These are phyloP conservation scores for Himalopsyche kuldschensis DNA, from an alignment of 2,888 invertebrate species.

Conservation along the genomic window DNA sequence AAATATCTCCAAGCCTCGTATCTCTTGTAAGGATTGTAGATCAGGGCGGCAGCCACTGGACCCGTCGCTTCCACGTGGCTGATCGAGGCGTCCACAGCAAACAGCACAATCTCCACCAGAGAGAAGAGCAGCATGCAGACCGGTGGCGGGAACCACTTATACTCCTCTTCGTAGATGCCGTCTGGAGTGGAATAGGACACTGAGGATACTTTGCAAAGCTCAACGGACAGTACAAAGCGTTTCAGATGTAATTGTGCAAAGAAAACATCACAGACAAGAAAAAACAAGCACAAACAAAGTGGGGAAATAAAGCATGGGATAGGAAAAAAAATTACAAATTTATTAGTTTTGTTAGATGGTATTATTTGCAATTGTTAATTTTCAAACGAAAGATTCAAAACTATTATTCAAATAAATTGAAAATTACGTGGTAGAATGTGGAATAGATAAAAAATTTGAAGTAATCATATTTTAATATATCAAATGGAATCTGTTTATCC, in stretches of 20 bases:
- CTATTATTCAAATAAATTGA: no score
- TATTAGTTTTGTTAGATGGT: constrained; percentile 2
- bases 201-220: no score
- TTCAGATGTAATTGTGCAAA: not conserved
- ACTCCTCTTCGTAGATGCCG: constrained; percentile 46
- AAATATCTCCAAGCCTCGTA: constrained; percentile 91
- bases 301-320: not conserved
- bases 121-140: constrained; percentile 90
- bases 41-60: constrained; percentile 78
- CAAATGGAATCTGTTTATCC: no score
- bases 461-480: no score
- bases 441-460: no score
- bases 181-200: constrained; percentile 4
- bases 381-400: no score
- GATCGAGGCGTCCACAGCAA: constrained; percentile 58
- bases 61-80: constrained; percentile 61
- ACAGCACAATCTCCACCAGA: constrained; percentile 80
- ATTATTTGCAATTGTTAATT: not conserved
- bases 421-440: no score
- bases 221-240: not conserved
- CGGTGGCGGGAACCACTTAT: constrained; percentile 90
- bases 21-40: constrained; percentile 85
- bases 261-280: not conserved
- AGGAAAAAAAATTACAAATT: not conserved
- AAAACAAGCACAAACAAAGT: not conserved